Evolutionary conservation across 2,113 vertebrate species (phyloP).

Genomic region (Anolis carolinensis): DNA sequence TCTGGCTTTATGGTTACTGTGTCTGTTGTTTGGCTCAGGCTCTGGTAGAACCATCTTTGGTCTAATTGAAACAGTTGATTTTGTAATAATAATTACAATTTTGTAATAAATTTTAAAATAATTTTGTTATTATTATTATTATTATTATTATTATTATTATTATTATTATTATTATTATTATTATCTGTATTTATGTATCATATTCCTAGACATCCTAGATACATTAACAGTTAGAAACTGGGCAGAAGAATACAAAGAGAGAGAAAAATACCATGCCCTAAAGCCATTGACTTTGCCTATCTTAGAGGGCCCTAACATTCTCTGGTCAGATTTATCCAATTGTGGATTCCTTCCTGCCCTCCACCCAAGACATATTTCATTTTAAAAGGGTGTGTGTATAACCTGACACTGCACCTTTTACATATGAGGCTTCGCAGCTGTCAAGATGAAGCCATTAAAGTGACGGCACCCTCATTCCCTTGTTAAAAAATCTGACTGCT

Average conservation of each 20-base stretch:
- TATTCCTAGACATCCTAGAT: no score
- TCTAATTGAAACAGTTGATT: no score
- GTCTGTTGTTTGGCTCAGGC: no score
- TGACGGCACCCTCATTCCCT: conserved; percentile 33
- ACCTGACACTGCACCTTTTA: conserved; percentile 35
- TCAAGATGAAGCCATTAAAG: conserved; percentile 43
- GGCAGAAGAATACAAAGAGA: neutral
- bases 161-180: no score
- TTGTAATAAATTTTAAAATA: no score
- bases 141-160: no score
- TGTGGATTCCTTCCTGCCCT: neutral
- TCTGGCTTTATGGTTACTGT: no score
- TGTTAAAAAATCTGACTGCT: conserved; percentile 57
- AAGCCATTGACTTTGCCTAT: neutral
- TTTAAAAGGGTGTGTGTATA: neutral
- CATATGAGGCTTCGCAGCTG: conserved; percentile 40
- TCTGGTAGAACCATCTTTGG: no score
- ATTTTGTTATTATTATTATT: no score
- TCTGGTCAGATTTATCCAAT: neutral
- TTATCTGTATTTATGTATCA: no score
- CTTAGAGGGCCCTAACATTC: neutral
- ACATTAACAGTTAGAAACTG: neutral
- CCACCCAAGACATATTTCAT: neutral
- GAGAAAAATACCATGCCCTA: neutral
- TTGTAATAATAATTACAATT: no score